Conservation (phyloP, 1,140 invertebrate genomes). For the Drosophila sproati region DNA sequence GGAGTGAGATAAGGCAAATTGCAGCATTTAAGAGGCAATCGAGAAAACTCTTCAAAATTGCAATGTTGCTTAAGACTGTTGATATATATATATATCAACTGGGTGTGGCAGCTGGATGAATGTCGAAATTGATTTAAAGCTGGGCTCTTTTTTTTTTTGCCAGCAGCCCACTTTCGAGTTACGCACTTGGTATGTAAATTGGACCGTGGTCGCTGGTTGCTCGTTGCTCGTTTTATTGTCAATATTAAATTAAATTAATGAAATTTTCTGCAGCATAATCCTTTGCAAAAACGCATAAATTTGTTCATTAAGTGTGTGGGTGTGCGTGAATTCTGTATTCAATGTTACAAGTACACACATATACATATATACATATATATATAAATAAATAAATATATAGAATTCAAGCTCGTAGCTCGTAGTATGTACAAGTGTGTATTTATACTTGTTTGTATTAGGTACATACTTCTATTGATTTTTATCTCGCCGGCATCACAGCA, state of each 20-base stretch:
- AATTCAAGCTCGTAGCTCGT: constrained; percentile 34
- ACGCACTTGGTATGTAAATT: constrained; percentile 68
- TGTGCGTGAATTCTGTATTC: constrained; percentile 54
- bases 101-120: constrained; percentile 23
- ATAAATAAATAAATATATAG: constrained; percentile 22
- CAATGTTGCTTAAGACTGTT: background rate
- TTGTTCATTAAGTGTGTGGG: constrained; percentile 68
- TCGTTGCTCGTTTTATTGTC: constrained; percentile 70
- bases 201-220: constrained; percentile 23
- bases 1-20: constrained; percentile 57
- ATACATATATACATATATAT: background rate
- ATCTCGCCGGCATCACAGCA: constrained; percentile 68
- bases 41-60: constrained; percentile 40
- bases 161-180: constrained; percentile 16
- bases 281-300: constrained; percentile 82
- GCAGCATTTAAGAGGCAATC: constrained; percentile 55
- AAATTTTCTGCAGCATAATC: constrained; percentile 82
- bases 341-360: constrained; percentile 14
- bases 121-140: constrained; percentile 73
- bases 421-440: constrained; percentile 25
- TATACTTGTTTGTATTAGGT: background rate
- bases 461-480: constrained; percentile 69
- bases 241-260: constrained; percentile 83
- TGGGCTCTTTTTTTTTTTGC: constrained; percentile 13
- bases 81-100: constrained; percentile 21